A percentile compares a stretch with the other conserved stretches of the same genome.
phyloP scores from a whole-genome alignment of 2,888 invertebrate species.

The Dolichopus griseipennis region DNA sequence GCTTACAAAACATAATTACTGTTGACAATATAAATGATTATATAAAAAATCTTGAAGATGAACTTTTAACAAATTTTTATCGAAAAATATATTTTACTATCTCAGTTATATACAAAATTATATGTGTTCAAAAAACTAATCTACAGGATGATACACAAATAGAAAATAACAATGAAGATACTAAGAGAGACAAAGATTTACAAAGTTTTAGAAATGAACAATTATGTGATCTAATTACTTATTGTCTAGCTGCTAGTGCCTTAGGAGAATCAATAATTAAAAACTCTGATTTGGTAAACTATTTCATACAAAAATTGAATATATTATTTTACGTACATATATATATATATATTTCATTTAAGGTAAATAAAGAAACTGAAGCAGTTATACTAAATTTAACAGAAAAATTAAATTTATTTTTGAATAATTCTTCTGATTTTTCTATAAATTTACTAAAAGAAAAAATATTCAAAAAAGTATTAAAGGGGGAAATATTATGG shows the following conservation, averaged over 20 bases:
- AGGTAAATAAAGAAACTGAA: slow-evolving; percentile 22
- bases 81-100: slow-evolving; percentile 32
- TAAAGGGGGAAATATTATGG: slow-evolving; percentile 26
- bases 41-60: not conserved
- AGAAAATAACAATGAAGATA: slow-evolving; percentile 18
- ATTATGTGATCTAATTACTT: slow-evolving; percentile 28
- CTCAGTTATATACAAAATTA: slow-evolving; percentile 31
- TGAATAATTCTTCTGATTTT: slow-evolving; percentile 28
- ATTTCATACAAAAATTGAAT: not conserved
- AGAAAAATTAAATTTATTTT: slow-evolving; percentile 29
- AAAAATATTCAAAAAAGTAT: slow-evolving; percentile 28
- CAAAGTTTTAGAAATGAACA: slow-evolving; percentile 20
- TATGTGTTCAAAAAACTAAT: slow-evolving; percentile 26
- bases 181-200: slow-evolving; percentile 30
- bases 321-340: too few species aligned
- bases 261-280: slow-evolving; percentile 28
- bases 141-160: slow-evolving; percentile 13
- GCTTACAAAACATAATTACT: not conserved
- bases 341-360: too few species aligned
- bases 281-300: slow-evolving; percentile 22
- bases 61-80: slow-evolving; percentile 24
- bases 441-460: slow-evolving; percentile 29
- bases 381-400: slow-evolving; percentile 29
- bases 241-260: slow-evolving; percentile 30
- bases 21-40: not conserved